Evolutionary conservation across 2,797 vertebrate genomes (phyloP).

Genomic region (Semotilus atromaculatus): DNA sequence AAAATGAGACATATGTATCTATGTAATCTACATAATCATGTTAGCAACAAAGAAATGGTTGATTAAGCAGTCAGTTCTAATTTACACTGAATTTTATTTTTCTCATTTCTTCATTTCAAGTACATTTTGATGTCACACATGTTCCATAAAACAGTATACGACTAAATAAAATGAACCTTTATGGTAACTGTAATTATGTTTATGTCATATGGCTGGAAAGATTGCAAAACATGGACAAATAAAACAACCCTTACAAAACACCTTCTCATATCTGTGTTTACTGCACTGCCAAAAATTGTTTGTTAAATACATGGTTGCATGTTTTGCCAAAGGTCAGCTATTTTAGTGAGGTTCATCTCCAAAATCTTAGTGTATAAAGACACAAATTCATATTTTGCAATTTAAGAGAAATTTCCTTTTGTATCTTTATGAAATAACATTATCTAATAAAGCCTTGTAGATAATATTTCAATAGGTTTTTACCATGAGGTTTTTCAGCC

Average conservation of each 20-base stretch:
- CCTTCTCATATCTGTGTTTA: not conserved
- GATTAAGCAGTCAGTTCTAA: not conserved
- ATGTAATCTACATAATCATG: not conserved
- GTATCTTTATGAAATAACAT: not conserved
- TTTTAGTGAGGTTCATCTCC: not conserved
- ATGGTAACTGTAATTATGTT: not conserved
- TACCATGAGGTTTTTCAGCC: not conserved
- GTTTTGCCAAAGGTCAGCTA: not conserved
- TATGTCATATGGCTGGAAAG: not conserved
- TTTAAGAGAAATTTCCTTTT: not conserved
- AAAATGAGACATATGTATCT: not conserved
- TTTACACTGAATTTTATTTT: not conserved
- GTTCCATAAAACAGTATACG: not conserved
- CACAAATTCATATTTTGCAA: not conserved
- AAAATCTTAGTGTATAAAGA: not conserved
- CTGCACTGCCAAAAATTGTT: not conserved
- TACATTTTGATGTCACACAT: not conserved
- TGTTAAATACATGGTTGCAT: not conserved
- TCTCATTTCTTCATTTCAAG: not conserved
- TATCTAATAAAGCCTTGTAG: not conserved
- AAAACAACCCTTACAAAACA: not conserved
- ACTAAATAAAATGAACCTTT: not conserved
- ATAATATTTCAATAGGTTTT: not conserved
- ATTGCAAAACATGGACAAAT: not conserved
- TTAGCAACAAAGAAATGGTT: not conserved